Conservation (phyloP, 2,797 vertebrate genomes). For the Pyrocephalus nanus region DNA sequence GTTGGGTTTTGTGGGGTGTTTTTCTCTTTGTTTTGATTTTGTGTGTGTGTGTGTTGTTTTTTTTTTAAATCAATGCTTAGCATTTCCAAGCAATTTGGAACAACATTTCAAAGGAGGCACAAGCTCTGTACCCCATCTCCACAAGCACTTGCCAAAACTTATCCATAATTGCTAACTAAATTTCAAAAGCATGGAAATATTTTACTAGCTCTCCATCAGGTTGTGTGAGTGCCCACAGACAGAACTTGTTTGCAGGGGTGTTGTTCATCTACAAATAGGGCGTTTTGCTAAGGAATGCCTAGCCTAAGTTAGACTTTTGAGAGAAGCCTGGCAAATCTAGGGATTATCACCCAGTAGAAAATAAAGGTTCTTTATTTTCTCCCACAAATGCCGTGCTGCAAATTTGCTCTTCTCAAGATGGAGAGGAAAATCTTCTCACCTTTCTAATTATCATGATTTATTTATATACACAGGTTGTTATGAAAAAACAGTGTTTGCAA, state of each 20-base stretch:
- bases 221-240: background rate
- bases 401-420: background rate
- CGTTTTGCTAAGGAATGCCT: background rate
- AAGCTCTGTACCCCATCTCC: background rate
- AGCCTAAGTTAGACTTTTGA: background rate
- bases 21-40: too few relatives aligned
- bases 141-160: constrained; percentile 35
- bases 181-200: constrained; percentile 61
- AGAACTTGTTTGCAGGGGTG: background rate
- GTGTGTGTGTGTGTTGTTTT: background rate
- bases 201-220: background rate
- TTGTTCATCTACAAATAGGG: background rate
- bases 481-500: constrained; percentile 41
- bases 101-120: background rate
- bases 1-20: too few relatives aligned
- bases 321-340: background rate
- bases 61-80: background rate
- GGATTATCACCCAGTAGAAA: background rate
- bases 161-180: constrained; percentile 15
- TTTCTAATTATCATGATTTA: constrained; percentile 29
- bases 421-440: background rate
- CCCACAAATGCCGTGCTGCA: background rate
- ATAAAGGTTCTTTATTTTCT: background rate
- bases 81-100: background rate
- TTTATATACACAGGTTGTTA: background rate